Conservation (phyloP, 30 jellyfish, hydroid and myxozoan species). For the Sanderia malayensis region DNA sequence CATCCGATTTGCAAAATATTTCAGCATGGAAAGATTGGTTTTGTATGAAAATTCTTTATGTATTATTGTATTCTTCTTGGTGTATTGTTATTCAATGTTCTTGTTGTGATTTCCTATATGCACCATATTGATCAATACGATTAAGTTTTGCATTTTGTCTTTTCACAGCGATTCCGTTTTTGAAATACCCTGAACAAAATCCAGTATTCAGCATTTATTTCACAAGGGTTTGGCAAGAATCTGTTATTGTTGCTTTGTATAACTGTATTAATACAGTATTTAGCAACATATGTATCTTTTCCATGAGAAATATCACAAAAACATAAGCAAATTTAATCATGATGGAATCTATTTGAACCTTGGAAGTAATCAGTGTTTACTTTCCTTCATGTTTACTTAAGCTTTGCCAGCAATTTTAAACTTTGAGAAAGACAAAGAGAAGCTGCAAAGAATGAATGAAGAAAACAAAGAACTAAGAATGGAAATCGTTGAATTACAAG, state of each 20-base stretch:
- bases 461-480: constrained; percentile 45
- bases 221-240: constrained; percentile 94
- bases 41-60: constrained; percentile 37
- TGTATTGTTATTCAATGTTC: too few species aligned
- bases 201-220: constrained; percentile 76
- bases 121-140: too few species aligned
- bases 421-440: constrained; percentile 74
- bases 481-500: constrained; percentile 55
- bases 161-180: constrained; percentile 76
- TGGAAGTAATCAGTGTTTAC: not conserved
- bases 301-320: too few species aligned
- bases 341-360: not conserved
- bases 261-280: constrained; percentile 88
- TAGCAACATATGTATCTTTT: constrained; percentile 81
- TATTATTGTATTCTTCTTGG: too few species aligned
- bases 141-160: not conserved
- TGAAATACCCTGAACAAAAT: constrained; percentile 84
- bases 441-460: constrained; percentile 48
- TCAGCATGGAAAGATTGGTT: constrained; percentile 95
- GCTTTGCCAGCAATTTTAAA: constrained; percentile 79
- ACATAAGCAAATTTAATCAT: too few species aligned
- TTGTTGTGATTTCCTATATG: too few species aligned
- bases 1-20: constrained; percentile 73
- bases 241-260: constrained; percentile 78
- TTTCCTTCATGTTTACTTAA: constrained; percentile 1